phyloP scores from a whole-genome alignment of 1,140 invertebrate genomes.

The Ips typographus region DNA sequence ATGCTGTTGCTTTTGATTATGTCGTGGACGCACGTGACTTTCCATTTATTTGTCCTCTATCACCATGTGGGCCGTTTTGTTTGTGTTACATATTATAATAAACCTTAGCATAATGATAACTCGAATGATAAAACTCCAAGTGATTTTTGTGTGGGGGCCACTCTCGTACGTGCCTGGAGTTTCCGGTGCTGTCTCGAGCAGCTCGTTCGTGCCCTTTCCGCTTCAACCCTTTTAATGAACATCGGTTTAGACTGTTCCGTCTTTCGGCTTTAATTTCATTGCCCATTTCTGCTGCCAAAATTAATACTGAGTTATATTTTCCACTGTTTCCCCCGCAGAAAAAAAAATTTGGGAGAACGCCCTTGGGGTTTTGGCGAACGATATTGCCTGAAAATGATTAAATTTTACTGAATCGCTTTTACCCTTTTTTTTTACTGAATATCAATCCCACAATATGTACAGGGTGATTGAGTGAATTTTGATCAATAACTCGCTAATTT shows the following conservation, averaged over 20 bases:
- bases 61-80: too few relatives aligned
- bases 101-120: too few relatives aligned
- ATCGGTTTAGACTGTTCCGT: conserved; percentile 40
- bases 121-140: too few relatives aligned
- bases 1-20: not conserved
- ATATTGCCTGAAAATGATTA: conserved; percentile 4
- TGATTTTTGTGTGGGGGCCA: too few relatives aligned
- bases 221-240: conserved; percentile 36
- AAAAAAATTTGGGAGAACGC: conserved; percentile 32
- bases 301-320: conserved; percentile 38
- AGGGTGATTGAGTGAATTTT: not conserved
- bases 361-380: conserved; percentile 1
- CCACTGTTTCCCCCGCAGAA: conserved; percentile 12
- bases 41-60: too few relatives aligned
- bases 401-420: not conserved
- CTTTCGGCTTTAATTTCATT: conserved; percentile 43
- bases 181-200: conserved; percentile 34
- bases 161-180: conserved; percentile 30
- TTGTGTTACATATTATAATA: too few relatives aligned
- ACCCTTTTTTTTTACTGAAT: conserved; percentile 1
- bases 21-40: too few relatives aligned
- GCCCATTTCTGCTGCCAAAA: conserved; percentile 36
- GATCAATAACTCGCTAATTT: too few relatives aligned
- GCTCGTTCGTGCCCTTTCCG: conserved; percentile 26
- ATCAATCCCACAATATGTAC: not conserved